Percentiles rank a stretch among this genome's conserved stretches.
Conservation (phyloP, 35 echinoderm and acorn worm genomes). For the Apostichopus parvimensis region DNA sequence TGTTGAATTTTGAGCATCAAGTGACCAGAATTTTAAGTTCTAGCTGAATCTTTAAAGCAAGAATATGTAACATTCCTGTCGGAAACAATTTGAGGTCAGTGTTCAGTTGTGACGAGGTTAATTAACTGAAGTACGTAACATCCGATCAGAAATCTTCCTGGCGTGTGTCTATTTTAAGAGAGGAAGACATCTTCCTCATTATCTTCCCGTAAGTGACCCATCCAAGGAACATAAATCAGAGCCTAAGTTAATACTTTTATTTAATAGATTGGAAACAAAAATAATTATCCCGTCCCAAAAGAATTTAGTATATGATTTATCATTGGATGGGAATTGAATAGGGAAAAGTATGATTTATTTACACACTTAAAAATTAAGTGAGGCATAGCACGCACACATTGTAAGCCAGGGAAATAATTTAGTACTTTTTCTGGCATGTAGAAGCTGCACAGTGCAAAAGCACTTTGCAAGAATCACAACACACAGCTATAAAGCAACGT, state of each 20-base stretch:
- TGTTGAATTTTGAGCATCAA: too few species aligned
- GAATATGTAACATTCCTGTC: background rate
- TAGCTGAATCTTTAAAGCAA: too few species aligned
- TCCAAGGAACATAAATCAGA: conserved; percentile 8
- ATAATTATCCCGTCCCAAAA: background rate
- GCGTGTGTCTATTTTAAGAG: background rate
- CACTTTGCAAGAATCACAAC: background rate
- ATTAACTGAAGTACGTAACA: background rate
- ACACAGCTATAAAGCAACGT: background rate
- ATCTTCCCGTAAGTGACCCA: conserved; percentile 1
- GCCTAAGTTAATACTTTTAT: background rate
- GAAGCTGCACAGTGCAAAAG: background rate
- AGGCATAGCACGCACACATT: background rate
- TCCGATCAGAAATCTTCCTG: background rate
- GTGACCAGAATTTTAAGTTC: too few species aligned
- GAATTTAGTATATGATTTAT: background rate
- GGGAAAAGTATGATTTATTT: background rate
- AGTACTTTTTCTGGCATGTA: conserved; percentile 1
- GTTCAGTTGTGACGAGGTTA: background rate
- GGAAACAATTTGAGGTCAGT: conserved; percentile 7
- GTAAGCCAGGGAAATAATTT: background rate
- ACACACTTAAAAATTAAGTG: conserved; percentile 1
- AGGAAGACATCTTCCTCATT: background rate
- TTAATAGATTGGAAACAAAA: conserved; percentile 11
- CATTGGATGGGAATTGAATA: background rate